Evolutionary conservation across 2,113 vertebrate species (phyloP).

Genomic region (Leucoraja erinaceus): DNA sequence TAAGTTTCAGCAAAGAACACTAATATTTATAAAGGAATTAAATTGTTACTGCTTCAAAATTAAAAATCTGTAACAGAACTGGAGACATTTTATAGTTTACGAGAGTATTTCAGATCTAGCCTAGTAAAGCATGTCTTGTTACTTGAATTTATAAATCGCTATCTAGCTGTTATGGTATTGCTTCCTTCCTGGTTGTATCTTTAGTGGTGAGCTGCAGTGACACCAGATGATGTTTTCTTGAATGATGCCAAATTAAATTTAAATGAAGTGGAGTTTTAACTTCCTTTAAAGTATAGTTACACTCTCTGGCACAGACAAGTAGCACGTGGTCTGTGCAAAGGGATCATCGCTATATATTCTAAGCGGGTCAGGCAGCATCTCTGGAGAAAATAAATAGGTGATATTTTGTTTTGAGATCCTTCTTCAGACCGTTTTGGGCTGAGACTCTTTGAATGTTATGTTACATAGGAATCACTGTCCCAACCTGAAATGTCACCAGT

Average conservation of each 20-base stretch:
- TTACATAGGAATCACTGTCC: too few relatives aligned
- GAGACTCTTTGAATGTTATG: too few relatives aligned
- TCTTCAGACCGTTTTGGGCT: too few relatives aligned
- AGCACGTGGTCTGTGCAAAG: background rate
- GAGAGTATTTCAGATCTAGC: background rate
- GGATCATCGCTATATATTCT: background rate
- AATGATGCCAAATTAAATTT: background rate
- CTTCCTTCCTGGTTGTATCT: background rate
- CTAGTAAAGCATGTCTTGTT: background rate
- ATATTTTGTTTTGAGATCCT: too few relatives aligned
- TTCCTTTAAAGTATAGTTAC: background rate
- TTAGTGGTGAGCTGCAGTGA: background rate
- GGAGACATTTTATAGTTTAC: background rate
- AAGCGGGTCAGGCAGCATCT: too few relatives aligned
- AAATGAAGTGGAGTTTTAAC: background rate
- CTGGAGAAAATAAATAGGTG: too few relatives aligned
- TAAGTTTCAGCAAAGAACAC: too few relatives aligned
- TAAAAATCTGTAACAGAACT: background rate
- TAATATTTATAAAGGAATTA: background rate
- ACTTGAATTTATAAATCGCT: background rate
- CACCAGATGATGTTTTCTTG: slow-evolving; percentile 15
- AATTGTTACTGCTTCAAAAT: background rate
- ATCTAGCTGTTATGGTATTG: background rate
- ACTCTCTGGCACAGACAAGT: background rate
- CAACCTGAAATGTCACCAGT: too few relatives aligned